Conservation (phyloP, 2,888 invertebrate species). For the Lochmaea crataegi region DNA sequence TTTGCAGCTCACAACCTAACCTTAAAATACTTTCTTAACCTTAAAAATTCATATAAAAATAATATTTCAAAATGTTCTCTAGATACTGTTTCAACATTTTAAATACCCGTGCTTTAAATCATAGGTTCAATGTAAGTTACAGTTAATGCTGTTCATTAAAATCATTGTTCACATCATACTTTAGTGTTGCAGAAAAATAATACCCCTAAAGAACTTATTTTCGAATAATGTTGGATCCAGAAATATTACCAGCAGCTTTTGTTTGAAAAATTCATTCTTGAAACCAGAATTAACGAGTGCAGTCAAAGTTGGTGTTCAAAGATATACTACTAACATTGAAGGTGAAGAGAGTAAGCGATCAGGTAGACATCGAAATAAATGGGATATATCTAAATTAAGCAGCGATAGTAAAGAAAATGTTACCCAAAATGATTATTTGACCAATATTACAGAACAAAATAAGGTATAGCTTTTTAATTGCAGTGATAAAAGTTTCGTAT, state of each 20-base stretch:
- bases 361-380: neutral
- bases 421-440: neutral
- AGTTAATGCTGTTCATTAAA: neutral
- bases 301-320: neutral
- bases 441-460: neutral
- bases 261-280: neutral
- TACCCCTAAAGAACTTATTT: neutral
- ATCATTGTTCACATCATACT: neutral
- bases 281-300: neutral
- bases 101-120: neutral
- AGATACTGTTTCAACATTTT: neutral
- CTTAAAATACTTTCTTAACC: neutral
- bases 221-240: neutral
- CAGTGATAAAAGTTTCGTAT: too few species aligned
- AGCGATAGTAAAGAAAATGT: neutral
- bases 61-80: neutral
- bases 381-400: neutral
- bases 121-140: neutral
- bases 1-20: neutral
- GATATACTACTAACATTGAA: neutral
- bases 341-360: neutral
- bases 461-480: neutral
- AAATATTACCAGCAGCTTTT: neutral
- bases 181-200: slow-evolving; percentile 2
- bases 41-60: neutral